phyloP scores from a whole-genome alignment of 1,140 invertebrate species.

The Batillaria attramentaria region DNA sequence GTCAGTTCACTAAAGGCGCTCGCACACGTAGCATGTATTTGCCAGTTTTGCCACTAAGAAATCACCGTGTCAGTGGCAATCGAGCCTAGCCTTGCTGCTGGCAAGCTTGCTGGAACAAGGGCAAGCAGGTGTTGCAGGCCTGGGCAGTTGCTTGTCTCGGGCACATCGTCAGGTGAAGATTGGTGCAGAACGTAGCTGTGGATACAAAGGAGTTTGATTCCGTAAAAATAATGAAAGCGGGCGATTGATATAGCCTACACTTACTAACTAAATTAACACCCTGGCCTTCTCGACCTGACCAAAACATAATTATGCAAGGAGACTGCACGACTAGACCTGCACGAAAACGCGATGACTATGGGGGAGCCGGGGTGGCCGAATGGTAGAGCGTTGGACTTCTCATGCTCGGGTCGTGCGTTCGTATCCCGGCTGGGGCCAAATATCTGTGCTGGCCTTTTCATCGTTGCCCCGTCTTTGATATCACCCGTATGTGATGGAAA shows the following conservation, averaged over 20 bases:
- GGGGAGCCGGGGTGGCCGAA: no score
- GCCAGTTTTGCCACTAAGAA: not conserved
- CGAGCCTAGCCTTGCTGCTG: not conserved
- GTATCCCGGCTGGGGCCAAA: no score
- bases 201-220: not conserved
- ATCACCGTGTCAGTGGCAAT: not conserved
- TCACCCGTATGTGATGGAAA: no score
- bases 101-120: not conserved
- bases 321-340: no score
- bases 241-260: not conserved
- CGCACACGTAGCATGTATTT: not conserved
- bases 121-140: not conserved
- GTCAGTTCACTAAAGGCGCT: not conserved
- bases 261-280: no score
- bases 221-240: not conserved
- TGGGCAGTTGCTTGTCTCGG: not conserved
- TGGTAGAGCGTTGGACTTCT: no score
- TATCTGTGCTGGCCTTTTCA: no score
- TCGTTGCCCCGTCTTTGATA: no score
- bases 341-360: no score
- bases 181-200: slow-evolving; percentile 5
- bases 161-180: not conserved
- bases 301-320: no score
- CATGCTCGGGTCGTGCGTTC: no score
- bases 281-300: no score